Evolutionary conservation across 2,797 vertebrate species (phyloP), one percentile per base, ranked within the genome.

Genomic region (Poecile montanus): DNA sequence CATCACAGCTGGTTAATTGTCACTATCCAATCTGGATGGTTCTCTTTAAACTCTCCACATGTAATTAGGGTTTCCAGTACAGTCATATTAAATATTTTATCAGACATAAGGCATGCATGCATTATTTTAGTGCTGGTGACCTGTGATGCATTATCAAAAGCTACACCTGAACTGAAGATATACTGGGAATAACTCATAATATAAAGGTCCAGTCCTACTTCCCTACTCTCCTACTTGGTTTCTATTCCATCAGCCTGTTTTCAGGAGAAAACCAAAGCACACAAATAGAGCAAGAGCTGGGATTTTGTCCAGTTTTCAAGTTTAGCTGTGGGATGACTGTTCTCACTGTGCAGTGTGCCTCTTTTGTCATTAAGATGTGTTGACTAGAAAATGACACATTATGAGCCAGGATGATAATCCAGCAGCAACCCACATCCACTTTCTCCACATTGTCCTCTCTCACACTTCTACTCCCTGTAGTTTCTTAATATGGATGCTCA

Each of bases 1-100:
- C 66, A 42, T 89, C 82, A 95, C 93, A 95, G 90, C 85, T 95
- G 85, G 56, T 88, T 94, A 94, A 95, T 95, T 89, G 88, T 80
- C 82, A 63, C 85, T 89, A 26, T 70, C 51, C 90, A 95, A 74
- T 95, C 93, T 95, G 93, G 82, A 77, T 4, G 0, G 40, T 48
- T 91, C 76, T 22, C 65, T 93, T 92, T 26, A 83, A 84, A 76
- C 72, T 74, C 76, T 74, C 50, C 68, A 80, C 53, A 60, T 0
- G 1, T 74, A 71, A 88, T 93, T 88, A 77, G 36, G 45, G 34
- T 88, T 95, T 89, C 72, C 76, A 80, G 58, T 79, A 58, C 23
- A 72, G 48, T 45, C 53, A 7, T 68, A 54, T 78, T 73, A 83
- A 91, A 56, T 89, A 77, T 82, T 94, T 92, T 73, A 77, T 73